Percentiles rank a stretch among this genome's conserved stretches.
These are phyloP conservation scores for Pherbina coryleti DNA, from an alignment of 2,888 invertebrate species.

Conservation along the genomic window DNA sequence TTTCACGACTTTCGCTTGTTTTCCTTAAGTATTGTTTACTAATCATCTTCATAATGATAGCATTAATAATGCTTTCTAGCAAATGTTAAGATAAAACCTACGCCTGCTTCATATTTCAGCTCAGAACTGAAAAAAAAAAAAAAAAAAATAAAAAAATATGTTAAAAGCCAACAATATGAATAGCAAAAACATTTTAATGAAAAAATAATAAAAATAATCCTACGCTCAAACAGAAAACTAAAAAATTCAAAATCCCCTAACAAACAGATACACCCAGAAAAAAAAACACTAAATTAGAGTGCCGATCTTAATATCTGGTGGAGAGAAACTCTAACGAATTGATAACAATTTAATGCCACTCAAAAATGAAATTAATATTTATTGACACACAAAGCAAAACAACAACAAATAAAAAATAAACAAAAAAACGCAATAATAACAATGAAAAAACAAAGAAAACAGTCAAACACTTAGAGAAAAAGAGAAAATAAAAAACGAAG, in stretches of 20 bases:
- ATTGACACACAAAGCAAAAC: conserved; percentile 14
- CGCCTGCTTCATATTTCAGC: no score
- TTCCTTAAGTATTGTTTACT: no score
- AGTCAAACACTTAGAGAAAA: background rate
- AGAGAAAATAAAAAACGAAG: background rate
- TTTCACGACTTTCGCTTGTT: no score
- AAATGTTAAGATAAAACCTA: no score
- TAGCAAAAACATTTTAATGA: conserved; percentile 5
- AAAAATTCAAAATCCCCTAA: background rate
- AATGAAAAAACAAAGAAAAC: background rate
- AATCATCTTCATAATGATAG: no score
- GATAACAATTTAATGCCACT: background rate
- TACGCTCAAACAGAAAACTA: background rate
- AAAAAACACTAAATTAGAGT: background rate
- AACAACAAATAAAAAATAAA: background rate
- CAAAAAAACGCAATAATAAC: background rate
- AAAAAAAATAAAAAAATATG: background rate
- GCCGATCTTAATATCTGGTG: background rate
- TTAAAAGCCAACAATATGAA: background rate
- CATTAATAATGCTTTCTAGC: no score
- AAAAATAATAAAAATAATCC: conserved; percentile 4
- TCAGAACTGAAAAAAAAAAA: background rate
- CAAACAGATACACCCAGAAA: background rate
- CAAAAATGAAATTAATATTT: conserved; percentile 20
- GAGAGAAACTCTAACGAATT: background rate